Percentiles rank a stretch among this genome's conserved stretches.
Conservation (phyloP, 2,888 invertebrate species). For the Xestia xanthographa region DNA sequence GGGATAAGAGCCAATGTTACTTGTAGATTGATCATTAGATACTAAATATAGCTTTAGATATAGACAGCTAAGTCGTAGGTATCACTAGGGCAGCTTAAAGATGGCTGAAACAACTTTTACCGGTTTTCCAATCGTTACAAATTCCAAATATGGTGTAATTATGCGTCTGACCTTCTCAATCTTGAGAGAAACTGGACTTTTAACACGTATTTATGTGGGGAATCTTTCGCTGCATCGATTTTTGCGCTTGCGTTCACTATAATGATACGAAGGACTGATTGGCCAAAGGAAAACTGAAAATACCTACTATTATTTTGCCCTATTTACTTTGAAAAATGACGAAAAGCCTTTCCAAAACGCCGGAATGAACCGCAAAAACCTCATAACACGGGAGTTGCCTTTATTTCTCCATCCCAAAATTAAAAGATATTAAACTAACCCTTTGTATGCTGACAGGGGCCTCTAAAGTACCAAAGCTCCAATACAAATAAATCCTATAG, state of each 20-base stretch:
- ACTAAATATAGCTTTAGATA: conserved; percentile 17
- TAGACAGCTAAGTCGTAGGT: conserved; percentile 25
- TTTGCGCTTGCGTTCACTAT: accelerated
- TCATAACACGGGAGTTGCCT: accelerated
- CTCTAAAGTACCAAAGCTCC: conserved; percentile 21
- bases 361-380: accelerated
- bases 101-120: conserved; percentile 48
- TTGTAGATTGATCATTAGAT: conserved; percentile 46
- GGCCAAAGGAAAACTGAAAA: background rate
- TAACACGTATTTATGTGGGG: background rate
- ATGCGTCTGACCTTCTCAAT: conserved; percentile 2
- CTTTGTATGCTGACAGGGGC: background rate
- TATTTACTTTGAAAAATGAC: background rate
- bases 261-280: accelerated
- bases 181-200: conserved; percentile 14
- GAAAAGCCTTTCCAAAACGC: accelerated
- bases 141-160: conserved; percentile 2
- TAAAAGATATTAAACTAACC: background rate
- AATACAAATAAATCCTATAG: conserved; percentile 53
- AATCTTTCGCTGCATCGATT: background rate
- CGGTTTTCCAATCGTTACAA: conserved; percentile 1
- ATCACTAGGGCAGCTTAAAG: conserved; percentile 40
- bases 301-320: background rate
- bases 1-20: conserved; percentile 63
- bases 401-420: background rate